Conservation (phyloP, 2,797 vertebrate genomes). For the Podarcis lilfordi region DNA sequence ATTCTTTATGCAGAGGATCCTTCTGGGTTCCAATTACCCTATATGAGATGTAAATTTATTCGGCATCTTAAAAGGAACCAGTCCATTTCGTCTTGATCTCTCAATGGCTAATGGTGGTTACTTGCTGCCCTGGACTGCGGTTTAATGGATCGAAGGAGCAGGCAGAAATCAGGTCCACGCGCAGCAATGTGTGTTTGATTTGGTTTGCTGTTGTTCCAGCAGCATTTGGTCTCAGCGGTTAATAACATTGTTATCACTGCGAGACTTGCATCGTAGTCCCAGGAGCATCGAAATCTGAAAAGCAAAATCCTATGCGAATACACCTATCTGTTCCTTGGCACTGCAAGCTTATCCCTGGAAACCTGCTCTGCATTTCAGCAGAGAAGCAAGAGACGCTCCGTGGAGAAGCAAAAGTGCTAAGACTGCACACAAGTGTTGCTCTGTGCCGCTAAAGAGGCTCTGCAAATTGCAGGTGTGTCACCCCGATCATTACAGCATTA, state of each 20-base stretch:
- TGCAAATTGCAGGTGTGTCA: background rate
- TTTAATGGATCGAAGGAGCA: background rate
- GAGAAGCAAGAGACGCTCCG: too few species aligned
- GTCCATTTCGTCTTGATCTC: background rate
- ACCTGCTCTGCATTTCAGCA: background rate
- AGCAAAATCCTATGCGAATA: background rate
- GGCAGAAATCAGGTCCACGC: background rate
- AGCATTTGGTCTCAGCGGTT: background rate
- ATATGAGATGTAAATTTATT: background rate
- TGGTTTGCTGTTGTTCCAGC: background rate
- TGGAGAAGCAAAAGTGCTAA: background rate
- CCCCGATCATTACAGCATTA: background rate
- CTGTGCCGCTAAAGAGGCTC: background rate
- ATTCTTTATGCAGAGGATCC: background rate
- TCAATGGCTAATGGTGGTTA: background rate
- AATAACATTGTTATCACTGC: background rate
- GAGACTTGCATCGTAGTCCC: background rate
- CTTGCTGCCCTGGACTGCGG: background rate
- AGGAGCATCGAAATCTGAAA: background rate
- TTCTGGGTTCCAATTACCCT: background rate
- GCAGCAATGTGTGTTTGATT: background rate
- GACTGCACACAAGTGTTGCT: background rate
- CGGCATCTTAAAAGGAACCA: background rate
- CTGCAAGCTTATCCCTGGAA: background rate
- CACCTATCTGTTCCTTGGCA: background rate